These are phyloP conservation scores for Acromyrmex charruanus DNA, from an alignment of 1,140 invertebrate species.

Conservation along the genomic window DNA sequence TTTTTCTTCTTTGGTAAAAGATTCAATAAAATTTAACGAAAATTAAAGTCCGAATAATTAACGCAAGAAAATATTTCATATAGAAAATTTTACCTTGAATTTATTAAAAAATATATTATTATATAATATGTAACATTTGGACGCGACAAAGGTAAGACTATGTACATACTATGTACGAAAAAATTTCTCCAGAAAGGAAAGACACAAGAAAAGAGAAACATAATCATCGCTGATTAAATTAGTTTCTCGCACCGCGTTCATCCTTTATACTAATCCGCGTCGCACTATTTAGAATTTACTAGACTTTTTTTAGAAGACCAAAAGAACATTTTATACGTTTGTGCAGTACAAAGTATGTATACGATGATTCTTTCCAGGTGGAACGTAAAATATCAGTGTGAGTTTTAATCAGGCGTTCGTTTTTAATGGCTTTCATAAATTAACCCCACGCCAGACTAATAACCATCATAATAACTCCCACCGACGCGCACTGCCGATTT, in stretches of 20 bases:
- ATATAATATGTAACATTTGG: neutral
- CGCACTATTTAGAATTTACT: conserved; percentile 3
- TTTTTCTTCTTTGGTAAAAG: no score
- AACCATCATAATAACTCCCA: conserved; percentile 46
- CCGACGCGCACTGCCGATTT: conserved; percentile 41
- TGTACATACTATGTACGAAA: neutral
- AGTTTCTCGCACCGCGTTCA: conserved; percentile 24
- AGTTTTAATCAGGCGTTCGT: conserved; percentile 39
- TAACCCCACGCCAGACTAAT: conserved; percentile 23
- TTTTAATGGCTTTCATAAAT: conserved; percentile 59
- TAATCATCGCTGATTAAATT: neutral
- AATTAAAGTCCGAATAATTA: neutral
- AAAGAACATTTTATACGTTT: conserved; percentile 23
- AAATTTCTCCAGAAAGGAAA: neutral
- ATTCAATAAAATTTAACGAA: neutral
- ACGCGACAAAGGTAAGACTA: neutral
- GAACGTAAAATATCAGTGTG: neutral
- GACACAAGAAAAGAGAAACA: neutral
- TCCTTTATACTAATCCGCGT: conserved; percentile 5
- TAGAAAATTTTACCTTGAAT: neutral
- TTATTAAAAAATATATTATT: conserved; percentile 12
- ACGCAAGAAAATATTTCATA: neutral
- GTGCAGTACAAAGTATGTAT: conserved; percentile 33
- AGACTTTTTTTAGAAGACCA: neutral
- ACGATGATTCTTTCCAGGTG: conserved; percentile 21